These are phyloP conservation scores for Drosophila testacea DNA, from an alignment of 2,888 invertebrate species.

Conservation along the genomic window DNA sequence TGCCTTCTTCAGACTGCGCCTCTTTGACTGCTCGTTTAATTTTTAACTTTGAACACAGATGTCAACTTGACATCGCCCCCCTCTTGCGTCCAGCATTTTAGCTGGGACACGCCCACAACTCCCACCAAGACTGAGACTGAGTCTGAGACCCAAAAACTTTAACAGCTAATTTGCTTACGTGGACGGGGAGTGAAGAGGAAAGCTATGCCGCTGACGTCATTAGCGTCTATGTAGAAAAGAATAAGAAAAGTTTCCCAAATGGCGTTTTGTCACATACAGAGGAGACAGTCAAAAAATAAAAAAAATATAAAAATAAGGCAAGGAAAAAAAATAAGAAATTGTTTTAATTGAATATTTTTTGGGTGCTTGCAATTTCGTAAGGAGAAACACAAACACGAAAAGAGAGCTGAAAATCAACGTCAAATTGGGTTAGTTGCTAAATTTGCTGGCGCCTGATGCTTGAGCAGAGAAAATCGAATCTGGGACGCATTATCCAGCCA, in stretches of 20 bases:
- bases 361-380: slow-evolving; percentile 54
- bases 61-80: slow-evolving; percentile 58
- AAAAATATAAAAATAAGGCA: background rate
- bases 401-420: slow-evolving; percentile 55
- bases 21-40: slow-evolving; percentile 61
- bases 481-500: slow-evolving; percentile 46
- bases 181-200: slow-evolving; percentile 16
- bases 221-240: slow-evolving; percentile 53
- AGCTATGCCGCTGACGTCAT: slow-evolving; percentile 70
- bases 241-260: slow-evolving; percentile 61
- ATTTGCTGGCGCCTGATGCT: slow-evolving; percentile 46
- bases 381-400: slow-evolving; percentile 42
- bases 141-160: slow-evolving; percentile 31
- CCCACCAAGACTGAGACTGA: slow-evolving; percentile 3
- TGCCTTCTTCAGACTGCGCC: slow-evolving; percentile 8
- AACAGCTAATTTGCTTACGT: slow-evolving; percentile 66
- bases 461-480: slow-evolving; percentile 70
- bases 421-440: slow-evolving; percentile 71
- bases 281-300: slow-evolving; percentile 9
- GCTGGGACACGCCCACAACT: slow-evolving; percentile 26
- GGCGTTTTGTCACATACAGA: slow-evolving; percentile 76
- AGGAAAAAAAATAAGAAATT: slow-evolving; percentile 41
- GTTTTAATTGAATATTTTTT: slow-evolving; percentile 76
- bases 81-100: slow-evolving; percentile 24
- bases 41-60: slow-evolving; percentile 79